Percentiles rank a stretch among this genome's conserved stretches.
These are phyloP conservation scores for Abrostola tripartita DNA, from an alignment of 2,888 invertebrate species.

Conservation along the genomic window DNA sequence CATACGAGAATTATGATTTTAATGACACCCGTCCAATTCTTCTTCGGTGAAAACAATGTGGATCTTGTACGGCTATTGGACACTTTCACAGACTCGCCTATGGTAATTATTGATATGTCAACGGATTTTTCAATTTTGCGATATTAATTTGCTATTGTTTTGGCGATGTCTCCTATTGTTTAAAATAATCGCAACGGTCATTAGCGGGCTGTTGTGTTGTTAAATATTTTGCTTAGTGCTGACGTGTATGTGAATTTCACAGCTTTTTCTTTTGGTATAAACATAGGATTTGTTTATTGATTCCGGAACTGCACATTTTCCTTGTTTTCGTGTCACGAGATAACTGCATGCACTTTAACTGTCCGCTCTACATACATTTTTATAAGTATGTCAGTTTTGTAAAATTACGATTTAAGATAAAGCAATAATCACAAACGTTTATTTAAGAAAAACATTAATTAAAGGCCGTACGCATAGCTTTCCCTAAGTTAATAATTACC, in stretches of 20 bases:
- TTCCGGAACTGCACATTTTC: constrained; percentile 36
- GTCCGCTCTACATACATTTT: constrained; percentile 32
- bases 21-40: constrained; percentile 85
- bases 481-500: too few species aligned
- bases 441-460: not conserved
- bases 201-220: constrained; percentile 8
- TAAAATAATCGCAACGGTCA: constrained; percentile 11
- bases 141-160: constrained; percentile 41
- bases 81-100: constrained; percentile 74
- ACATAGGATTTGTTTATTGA: constrained; percentile 25
- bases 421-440: not conserved
- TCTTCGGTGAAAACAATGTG: constrained; percentile 86
- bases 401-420: not conserved
- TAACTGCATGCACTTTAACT: constrained; percentile 23
- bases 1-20: constrained; percentile 87
- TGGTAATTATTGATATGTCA: constrained; percentile 58
- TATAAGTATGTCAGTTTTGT: not conserved
- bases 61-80: constrained; percentile 70
- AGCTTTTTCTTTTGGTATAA: constrained; percentile 25
- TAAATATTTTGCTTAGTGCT: constrained; percentile 1
- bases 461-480: not conserved
- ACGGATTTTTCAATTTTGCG: constrained; percentile 32
- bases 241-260: not conserved
- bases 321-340: constrained; percentile 29
- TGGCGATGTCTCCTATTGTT: constrained; percentile 20